These are phyloP conservation scores for Paraplagusia blochii DNA, from an alignment of 2,113 vertebrate species.

Conservation along the genomic window DNA sequence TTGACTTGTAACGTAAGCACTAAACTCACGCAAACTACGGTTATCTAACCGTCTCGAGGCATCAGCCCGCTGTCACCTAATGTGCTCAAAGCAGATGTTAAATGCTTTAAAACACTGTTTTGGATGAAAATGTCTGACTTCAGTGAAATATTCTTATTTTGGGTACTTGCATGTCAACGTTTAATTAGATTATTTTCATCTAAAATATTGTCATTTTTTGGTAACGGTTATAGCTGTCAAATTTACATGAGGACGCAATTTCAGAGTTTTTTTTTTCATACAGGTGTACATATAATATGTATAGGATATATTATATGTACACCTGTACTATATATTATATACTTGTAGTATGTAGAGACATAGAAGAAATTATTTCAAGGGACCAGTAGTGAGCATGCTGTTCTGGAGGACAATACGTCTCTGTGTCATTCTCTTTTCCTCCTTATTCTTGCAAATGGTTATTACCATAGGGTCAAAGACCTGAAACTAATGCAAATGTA, in stretches of 20 bases:
- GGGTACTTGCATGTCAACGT: not conserved
- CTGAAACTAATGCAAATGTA: no score
- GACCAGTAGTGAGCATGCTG: no score
- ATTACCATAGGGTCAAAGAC: no score
- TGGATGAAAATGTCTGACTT: conserved; percentile 3
- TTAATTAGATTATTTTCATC: not conserved
- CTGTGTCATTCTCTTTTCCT: no score
- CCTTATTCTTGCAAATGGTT: no score
- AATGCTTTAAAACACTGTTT: conserved; percentile 26
- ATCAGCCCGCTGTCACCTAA: conserved; percentile 14
- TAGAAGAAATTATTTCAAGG: not conserved
- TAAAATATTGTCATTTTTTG: not conserved
- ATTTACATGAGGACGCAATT: conserved; percentile 11
- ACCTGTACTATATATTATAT: no score
- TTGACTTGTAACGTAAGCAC: conserved; percentile 5
- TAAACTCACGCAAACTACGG: conserved; percentile 24
- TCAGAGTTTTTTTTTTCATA: not conserved
- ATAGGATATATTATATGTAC: no score
- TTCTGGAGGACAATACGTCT: no score
- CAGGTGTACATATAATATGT: not conserved
- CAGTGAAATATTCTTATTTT: not conserved
- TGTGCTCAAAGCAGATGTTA: conserved; percentile 15
- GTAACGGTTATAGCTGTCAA: conserved; percentile 15
- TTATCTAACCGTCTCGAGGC: conserved; percentile 18
- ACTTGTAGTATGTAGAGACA: not conserved